Percentiles rank a stretch among this genome's conserved stretches.
phyloP scores from a whole-genome alignment of 2,113 vertebrate genomes.

The Lepus americanus region DNA sequence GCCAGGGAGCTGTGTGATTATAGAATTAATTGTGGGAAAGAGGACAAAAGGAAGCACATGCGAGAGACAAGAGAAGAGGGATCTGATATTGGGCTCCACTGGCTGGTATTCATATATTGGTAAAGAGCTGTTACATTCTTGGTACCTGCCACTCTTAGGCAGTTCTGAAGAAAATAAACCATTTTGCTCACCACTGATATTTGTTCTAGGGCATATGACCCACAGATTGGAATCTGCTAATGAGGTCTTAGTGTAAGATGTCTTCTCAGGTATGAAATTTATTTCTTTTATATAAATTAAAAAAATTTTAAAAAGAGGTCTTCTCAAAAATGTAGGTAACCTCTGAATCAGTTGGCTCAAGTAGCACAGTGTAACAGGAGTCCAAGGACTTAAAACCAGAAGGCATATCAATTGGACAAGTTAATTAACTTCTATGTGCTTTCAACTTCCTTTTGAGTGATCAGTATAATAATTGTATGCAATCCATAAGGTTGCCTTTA shows the following conservation, averaged over 20 bases:
- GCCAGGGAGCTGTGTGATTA: background rate
- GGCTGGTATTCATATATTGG: background rate
- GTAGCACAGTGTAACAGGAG: background rate
- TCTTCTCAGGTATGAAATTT: background rate
- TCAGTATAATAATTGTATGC: background rate
- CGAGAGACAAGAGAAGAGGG: background rate
- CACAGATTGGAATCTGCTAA: background rate
- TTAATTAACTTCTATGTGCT: conserved; percentile 10
- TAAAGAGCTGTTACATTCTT: background rate
- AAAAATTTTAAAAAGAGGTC: background rate
- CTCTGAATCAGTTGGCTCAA: conserved; percentile 3
- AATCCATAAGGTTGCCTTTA: background rate
- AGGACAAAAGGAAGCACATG: background rate
- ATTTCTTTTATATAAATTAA: too few species aligned
- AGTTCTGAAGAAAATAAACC: background rate
- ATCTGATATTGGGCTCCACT: background rate
- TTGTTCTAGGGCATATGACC: background rate
- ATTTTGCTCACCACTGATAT: background rate
- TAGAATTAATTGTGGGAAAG: background rate
- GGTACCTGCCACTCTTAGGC: background rate
- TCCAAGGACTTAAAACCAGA: conserved; percentile 1
- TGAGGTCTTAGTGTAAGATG: conserved; percentile 28
- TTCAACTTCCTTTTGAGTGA: conserved; percentile 38
- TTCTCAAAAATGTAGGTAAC: conserved; percentile 22
- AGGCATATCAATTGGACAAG: background rate